Conservation (phyloP, 2,797 vertebrate species). For the Hafferia zeledoni region DNA sequence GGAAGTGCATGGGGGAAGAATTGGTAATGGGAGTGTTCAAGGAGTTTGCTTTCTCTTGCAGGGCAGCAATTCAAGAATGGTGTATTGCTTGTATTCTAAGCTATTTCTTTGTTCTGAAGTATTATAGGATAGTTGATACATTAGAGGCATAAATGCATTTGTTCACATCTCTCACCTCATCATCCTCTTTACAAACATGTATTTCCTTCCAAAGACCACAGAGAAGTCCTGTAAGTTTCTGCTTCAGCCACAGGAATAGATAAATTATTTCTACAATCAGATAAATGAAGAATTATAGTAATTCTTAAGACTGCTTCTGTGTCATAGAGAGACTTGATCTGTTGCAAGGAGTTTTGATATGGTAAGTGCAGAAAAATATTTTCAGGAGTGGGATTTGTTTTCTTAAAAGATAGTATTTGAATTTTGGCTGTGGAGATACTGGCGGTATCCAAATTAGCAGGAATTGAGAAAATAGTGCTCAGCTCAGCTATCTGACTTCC, state of each 20-base stretch:
- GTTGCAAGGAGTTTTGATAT: neutral
- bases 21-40: neutral
- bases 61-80: neutral
- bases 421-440: no score
- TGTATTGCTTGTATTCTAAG: neutral
- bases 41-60: neutral
- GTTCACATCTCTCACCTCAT: neutral
- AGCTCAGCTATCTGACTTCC: no score
- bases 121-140: neutral
- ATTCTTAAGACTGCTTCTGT: neutral
- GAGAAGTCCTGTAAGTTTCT: neutral
- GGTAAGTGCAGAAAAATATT: neutral
- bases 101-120: neutral
- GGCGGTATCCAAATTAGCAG: no score
- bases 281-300: neutral
- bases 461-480: no score
- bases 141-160: neutral
- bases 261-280: neutral
- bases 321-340: neutral
- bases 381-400: no score
- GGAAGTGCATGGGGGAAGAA: neutral
- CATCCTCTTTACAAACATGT: neutral
- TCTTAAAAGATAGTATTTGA: no score
- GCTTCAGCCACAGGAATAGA: neutral
- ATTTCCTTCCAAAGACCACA: neutral